Conservation (phyloP, 2,113 vertebrate species). For the Paradoxurus hermaphroditus region DNA sequence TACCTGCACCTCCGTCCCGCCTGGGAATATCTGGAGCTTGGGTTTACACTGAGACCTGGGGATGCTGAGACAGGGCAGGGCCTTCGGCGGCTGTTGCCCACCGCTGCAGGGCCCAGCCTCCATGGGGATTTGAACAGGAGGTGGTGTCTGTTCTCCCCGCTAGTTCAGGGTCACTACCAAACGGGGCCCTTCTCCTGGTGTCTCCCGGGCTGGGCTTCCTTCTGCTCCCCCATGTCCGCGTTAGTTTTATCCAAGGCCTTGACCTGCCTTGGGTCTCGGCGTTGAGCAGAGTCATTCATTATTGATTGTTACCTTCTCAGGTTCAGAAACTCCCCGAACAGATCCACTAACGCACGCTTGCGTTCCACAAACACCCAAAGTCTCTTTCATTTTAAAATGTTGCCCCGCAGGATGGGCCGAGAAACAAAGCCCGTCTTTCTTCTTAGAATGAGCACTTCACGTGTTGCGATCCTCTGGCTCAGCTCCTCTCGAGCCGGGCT, state of each 20-base stretch:
- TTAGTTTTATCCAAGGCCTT: too few species aligned
- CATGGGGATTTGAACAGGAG: background rate
- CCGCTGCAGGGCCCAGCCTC: background rate
- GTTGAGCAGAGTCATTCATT: background rate
- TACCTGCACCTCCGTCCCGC: too few species aligned
- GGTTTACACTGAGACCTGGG: background rate
- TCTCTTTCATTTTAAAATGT: background rate
- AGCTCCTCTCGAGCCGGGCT: too few species aligned
- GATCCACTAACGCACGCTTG: background rate
- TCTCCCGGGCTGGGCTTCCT: background rate
- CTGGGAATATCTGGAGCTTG: background rate
- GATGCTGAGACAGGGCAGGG: rapidly evolving
- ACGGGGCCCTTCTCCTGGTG: rapidly evolving
- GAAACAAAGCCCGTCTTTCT: background rate
- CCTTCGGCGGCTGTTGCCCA: background rate
- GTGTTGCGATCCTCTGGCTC: rapidly evolving
- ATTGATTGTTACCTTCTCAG: background rate
- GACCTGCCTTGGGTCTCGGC: background rate
- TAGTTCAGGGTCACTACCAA: rapidly evolving
- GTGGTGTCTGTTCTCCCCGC: background rate
- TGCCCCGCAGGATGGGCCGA: background rate
- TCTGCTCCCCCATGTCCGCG: background rate
- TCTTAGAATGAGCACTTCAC: background rate
- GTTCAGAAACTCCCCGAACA: background rate
- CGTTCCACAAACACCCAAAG: background rate